These are phyloP conservation scores for Amiota communis DNA, from an alignment of 2,888 invertebrate genomes.

Conservation along the genomic window DNA sequence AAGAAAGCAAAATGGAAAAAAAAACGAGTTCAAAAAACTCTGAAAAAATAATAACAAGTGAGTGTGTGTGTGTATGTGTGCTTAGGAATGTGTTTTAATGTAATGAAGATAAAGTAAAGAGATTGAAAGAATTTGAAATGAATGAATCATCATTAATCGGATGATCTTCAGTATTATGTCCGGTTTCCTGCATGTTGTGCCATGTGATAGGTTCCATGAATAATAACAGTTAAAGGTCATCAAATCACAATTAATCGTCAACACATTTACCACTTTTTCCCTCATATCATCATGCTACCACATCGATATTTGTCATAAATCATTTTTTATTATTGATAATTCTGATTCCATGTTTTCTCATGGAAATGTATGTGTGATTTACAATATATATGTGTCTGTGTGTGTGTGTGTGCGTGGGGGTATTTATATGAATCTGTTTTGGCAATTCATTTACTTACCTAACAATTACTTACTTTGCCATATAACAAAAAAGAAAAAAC, in stretches of 20 bases:
- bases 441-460: conserved; percentile 30
- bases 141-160: no score
- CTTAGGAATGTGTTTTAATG: neutral
- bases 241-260: no score
- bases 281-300: conserved; percentile 1
- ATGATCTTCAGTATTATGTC: no score
- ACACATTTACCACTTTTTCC: conserved; percentile 12
- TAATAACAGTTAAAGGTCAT: no score
- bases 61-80: neutral
- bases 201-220: no score
- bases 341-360: neutral
- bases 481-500: conserved; percentile 6
- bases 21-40: conserved; percentile 13
- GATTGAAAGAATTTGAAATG: no score
- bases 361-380: neutral
- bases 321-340: neutral
- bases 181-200: no score
- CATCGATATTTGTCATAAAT: conserved; percentile 21
- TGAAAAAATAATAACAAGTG: conserved; percentile 1
- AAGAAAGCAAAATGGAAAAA: neutral
- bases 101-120: no score
- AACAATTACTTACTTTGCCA: conserved; percentile 24
- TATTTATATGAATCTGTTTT: conserved; percentile 9
- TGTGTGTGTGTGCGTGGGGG: neutral
- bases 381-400: conserved; percentile 14